These are phyloP conservation scores for Drosophila percnosoma DNA, from an alignment of 2,888 invertebrate species.

Conservation along the genomic window DNA sequence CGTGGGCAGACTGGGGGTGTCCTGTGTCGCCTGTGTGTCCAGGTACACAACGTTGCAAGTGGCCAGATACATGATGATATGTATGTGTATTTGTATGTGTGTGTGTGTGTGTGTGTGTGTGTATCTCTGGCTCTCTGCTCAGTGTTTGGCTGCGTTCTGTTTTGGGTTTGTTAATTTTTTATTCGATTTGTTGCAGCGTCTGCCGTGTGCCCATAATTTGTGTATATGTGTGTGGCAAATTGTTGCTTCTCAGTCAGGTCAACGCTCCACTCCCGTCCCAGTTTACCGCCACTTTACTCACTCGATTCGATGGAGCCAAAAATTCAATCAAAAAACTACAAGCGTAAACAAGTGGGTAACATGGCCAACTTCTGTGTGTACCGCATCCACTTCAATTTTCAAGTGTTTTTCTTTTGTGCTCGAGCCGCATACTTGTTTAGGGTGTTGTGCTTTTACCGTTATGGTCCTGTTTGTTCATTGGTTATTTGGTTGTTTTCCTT, in stretches of 20 bases:
- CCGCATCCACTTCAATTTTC: conserved; percentile 55
- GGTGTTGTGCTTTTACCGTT: conserved; percentile 35
- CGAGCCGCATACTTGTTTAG: conserved; percentile 28
- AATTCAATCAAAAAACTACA: conserved; percentile 74
- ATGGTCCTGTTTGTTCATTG: conserved; percentile 19
- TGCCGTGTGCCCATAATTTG: conserved; percentile 59
- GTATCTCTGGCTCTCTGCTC: conserved; percentile 7
- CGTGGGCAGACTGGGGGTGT: conserved; percentile 44
- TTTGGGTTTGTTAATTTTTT: conserved; percentile 63
- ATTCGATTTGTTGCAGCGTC: conserved; percentile 62
- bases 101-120: not conserved
- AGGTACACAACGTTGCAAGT: conserved; percentile 41
- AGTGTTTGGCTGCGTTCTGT: conserved; percentile 12
- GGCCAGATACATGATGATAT: conserved; percentile 26
- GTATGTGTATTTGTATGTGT: not conserved
- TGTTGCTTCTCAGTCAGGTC: conserved; percentile 48
- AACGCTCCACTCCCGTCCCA: not conserved
- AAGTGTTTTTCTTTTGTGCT: conserved; percentile 59
- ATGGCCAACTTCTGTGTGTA: conserved; percentile 52
- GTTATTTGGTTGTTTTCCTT: conserved; percentile 33
- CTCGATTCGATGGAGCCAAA: conserved; percentile 26
- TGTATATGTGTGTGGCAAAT: conserved; percentile 54
- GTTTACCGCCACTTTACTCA: not conserved
- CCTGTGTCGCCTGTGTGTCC: conserved; percentile 29
- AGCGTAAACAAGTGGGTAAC: conserved; percentile 72